These are phyloP conservation scores for Nicator chloris DNA, from an alignment of 2,113 vertebrate species.

Conservation along the genomic window DNA sequence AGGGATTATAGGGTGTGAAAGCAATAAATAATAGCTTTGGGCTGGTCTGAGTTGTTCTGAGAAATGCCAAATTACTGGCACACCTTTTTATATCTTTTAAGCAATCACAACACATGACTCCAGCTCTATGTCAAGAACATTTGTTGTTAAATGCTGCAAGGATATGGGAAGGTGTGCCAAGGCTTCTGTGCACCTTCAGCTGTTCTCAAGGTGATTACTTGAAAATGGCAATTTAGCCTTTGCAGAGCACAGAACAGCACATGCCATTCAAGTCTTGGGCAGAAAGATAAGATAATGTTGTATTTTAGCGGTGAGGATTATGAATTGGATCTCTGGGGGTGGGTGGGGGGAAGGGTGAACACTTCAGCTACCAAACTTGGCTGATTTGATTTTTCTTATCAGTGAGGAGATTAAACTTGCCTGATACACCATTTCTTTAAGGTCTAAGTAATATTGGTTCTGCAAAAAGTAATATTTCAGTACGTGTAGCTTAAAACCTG, in stretches of 20 bases:
- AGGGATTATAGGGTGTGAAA: background rate
- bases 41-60: background rate
- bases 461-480: background rate
- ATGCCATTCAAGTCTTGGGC: background rate
- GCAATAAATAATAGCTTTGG: background rate
- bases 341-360: background rate
- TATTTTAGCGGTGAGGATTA: background rate
- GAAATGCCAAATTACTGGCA: background rate
- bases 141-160: background rate
- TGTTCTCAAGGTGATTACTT: background rate
- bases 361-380: background rate
- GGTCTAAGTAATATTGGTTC: background rate
- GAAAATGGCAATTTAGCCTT: background rate
- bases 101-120: background rate
- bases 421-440: background rate
- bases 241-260: background rate
- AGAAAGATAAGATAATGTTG: background rate
- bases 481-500: background rate
- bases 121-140: background rate
- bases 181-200: background rate
- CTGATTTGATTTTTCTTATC: background rate
- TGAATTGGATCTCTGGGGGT: background rate
- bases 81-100: background rate
- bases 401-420: background rate
- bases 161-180: constrained; percentile 1